Conservation (phyloP, 2,113 vertebrate species). For the Passerina amoena region DNA sequence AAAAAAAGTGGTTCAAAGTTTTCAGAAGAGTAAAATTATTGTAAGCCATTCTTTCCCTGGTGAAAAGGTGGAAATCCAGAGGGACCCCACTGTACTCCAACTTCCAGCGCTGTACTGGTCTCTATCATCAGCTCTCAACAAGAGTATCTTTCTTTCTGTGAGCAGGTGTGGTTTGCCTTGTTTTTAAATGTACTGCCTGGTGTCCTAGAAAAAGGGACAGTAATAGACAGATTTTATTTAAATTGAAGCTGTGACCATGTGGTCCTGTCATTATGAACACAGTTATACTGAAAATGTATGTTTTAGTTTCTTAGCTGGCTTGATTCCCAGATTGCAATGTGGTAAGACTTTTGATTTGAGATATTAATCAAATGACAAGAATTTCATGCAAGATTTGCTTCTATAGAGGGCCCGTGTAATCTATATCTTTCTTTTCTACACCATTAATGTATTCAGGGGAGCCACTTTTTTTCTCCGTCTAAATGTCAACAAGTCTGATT, state of each 20-base stretch:
- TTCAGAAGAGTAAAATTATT: not conserved
- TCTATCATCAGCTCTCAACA: not conserved
- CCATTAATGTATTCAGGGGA: slow-evolving; percentile 26
- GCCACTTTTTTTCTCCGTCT: not conserved
- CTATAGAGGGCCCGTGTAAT: slow-evolving; percentile 20
- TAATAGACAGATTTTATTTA: slow-evolving; percentile 27
- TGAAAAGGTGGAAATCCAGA: not conserved
- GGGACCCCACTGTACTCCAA: not conserved
- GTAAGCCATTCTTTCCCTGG: not conserved
- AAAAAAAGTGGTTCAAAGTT: not conserved
- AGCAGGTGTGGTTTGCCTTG: not conserved
- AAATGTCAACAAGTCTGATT: slow-evolving; percentile 66
- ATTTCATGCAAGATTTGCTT: slow-evolving; percentile 23
- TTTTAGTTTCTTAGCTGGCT: slow-evolving; percentile 55
- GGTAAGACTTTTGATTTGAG: slow-evolving; percentile 57
- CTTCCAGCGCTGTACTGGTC: not conserved
- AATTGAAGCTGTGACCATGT: slow-evolving; percentile 35
- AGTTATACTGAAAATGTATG: slow-evolving; percentile 47
- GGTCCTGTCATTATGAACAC: slow-evolving; percentile 40
- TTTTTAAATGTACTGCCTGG: not conserved
- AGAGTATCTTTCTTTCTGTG: not conserved
- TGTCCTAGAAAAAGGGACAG: not conserved
- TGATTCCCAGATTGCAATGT: slow-evolving; percentile 56
- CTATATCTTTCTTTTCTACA: slow-evolving; percentile 64
- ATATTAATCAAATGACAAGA: slow-evolving; percentile 58